These are phyloP conservation scores for Osmerus eperlanus DNA, from an alignment of 2,113 vertebrate species.

Conservation along the genomic window DNA sequence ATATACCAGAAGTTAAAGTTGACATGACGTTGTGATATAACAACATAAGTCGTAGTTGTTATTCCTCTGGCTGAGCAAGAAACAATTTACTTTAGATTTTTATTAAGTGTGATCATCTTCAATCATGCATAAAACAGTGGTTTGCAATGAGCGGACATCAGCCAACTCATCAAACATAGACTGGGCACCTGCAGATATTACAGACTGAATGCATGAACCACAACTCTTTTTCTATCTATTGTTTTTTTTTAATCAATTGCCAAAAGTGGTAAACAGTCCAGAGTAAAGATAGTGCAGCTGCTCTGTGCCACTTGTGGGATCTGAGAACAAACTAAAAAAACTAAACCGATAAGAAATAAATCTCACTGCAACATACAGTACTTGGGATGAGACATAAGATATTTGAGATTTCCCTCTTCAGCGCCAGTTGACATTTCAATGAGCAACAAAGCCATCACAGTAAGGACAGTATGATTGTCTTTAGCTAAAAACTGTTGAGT, in stretches of 20 bases:
- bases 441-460: conserved; percentile 26
- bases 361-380: conserved; percentile 28
- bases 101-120: conserved; percentile 42
- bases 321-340: conserved; percentile 36
- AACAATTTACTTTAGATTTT: conserved; percentile 43
- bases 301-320: conserved; percentile 18
- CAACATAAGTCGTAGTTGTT: conserved; percentile 25
- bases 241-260: conserved; percentile 11
- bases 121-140: conserved; percentile 64
- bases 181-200: conserved; percentile 64
- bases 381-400: conserved; percentile 21
- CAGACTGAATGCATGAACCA: conserved; percentile 49
- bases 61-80: conserved; percentile 43
- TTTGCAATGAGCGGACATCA: conserved; percentile 42
- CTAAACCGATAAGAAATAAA: conserved; percentile 30
- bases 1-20: conserved; percentile 57
- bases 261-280: background rate
- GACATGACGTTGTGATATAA: conserved; percentile 51
- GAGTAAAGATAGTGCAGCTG: conserved; percentile 31
- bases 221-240: no score
- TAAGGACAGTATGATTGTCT: conserved; percentile 57
- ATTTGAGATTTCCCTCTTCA: conserved; percentile 15
- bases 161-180: conserved; percentile 50
- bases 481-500: conserved; percentile 40
- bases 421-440: conserved; percentile 20